A percentile compares a stretch with the other conserved stretches of the same genome.
phyloP scores from a whole-genome alignment of 2,797 vertebrate species.

The Pseudochromis fuscus region DNA sequence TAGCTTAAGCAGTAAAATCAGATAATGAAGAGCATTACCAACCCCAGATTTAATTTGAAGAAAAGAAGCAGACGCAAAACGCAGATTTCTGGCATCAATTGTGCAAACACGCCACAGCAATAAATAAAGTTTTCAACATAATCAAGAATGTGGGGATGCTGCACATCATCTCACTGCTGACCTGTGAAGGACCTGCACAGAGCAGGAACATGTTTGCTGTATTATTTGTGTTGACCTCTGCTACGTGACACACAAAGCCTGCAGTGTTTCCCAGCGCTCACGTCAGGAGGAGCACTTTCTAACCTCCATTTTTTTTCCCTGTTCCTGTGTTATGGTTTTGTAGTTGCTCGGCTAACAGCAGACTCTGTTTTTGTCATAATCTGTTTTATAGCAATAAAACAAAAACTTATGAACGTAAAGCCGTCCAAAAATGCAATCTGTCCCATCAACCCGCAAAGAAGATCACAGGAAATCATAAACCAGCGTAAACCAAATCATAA shows the following conservation, averaged over 20 bases:
- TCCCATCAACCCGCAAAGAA: constrained; percentile 47
- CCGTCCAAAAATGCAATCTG: constrained; percentile 46
- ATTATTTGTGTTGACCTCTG: constrained; percentile 33
- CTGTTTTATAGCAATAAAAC: constrained; percentile 63
- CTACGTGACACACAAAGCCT: constrained; percentile 39
- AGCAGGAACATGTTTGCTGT: constrained; percentile 43
- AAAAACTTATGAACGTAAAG: constrained; percentile 43
- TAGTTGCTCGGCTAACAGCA: constrained; percentile 55
- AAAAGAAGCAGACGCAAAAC: constrained; percentile 1
- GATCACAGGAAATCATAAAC: constrained; percentile 66
- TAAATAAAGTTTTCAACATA: constrained; percentile 32
- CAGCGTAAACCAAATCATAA: constrained; percentile 47
- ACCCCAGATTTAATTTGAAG: constrained; percentile 1
- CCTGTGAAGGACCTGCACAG: constrained; percentile 33
- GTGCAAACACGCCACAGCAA: constrained; percentile 9
- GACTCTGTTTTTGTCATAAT: constrained; percentile 52
- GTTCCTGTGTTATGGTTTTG: constrained; percentile 51
- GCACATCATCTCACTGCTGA: constrained; percentile 25
- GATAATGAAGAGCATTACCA: constrained; percentile 10
- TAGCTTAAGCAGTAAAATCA: background rate
- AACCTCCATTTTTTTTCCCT: constrained; percentile 29
- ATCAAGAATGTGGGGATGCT: constrained; percentile 17
- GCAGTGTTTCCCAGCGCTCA: constrained; percentile 37
- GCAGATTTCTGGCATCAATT: constrained; percentile 12
- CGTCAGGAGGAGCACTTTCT: constrained; percentile 47